These are phyloP conservation scores for Xylophagus ater DNA, from an alignment of 2,888 invertebrate genomes.

Conservation along the genomic window DNA sequence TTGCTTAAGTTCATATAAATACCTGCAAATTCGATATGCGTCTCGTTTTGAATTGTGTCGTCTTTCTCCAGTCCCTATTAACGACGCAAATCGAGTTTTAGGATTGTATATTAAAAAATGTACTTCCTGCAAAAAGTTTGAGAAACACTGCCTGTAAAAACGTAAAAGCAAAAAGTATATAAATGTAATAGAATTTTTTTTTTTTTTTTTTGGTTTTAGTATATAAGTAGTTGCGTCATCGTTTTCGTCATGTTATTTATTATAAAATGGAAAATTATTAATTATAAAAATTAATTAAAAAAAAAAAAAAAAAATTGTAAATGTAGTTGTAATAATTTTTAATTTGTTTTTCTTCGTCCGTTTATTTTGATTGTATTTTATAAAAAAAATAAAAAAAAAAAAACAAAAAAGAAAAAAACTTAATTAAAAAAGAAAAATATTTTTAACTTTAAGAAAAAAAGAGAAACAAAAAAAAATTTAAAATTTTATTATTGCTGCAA, in stretches of 20 bases:
- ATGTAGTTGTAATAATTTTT: conserved; percentile 11
- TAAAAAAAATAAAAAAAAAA: conserved; percentile 2
- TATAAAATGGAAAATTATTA: conserved; percentile 7
- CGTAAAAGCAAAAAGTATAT: neutral
- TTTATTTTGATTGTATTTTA: neutral
- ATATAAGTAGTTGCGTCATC: conserved; percentile 11
- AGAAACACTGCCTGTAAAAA: neutral
- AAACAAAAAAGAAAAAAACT: conserved; percentile 1
- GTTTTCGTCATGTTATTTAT: conserved; percentile 9
- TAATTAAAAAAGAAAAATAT: conserved; percentile 7
- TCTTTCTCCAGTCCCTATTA: neutral
- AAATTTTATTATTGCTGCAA: conserved; percentile 10
- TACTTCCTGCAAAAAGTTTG: neutral
- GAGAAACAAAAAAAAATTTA: conserved; percentile 6
- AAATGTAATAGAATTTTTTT: too few species aligned
- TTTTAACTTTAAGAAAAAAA: conserved; percentile 4
- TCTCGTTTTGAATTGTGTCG: too few species aligned
- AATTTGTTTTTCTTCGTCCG: conserved; percentile 7
- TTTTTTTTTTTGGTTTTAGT: neutral
- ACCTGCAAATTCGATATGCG: too few species aligned
- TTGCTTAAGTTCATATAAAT: too few species aligned
- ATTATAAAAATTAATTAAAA: conserved; percentile 3
- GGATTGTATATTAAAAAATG: conserved; percentile 4
- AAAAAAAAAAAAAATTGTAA: conserved; percentile 7
- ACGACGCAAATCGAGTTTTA: neutral